These are phyloP conservation scores for Yasuhikotakia modesta DNA, from an alignment of 2,797 vertebrate species.

Conservation along the genomic window DNA sequence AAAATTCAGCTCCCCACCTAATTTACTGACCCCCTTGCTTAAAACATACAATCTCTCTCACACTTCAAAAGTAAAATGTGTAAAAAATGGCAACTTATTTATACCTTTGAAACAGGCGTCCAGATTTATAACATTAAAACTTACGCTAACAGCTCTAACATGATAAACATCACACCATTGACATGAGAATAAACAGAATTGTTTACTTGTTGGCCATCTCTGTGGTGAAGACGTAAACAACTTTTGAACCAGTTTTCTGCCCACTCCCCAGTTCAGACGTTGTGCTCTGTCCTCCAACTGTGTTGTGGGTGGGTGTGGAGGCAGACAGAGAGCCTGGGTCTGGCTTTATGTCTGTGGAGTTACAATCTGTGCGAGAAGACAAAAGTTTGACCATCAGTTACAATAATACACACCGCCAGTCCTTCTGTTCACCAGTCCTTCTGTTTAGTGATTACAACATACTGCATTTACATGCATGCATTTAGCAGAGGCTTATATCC, in stretches of 20 bases:
- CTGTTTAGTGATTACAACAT: not conserved
- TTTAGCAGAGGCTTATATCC: no score
- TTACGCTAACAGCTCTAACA: not conserved
- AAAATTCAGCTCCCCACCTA: not conserved
- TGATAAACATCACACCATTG: no score
- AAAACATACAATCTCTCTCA: not conserved
- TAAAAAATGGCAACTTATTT: no score
- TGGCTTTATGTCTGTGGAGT: constrained; percentile 93
- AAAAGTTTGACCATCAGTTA: not conserved
- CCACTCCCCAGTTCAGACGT: constrained; percentile 84
- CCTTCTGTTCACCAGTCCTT: not conserved
- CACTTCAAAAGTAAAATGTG: no score
- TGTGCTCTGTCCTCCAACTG: constrained; percentile 83
- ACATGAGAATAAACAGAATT: not conserved
- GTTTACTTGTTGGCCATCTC: constrained; percentile 99
- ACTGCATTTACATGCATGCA: no score
- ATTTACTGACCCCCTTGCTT: not conserved
- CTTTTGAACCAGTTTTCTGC: constrained; percentile 93
- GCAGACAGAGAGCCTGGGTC: constrained; percentile 92
- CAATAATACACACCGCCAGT: not conserved
- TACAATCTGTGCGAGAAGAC: constrained; percentile 82
- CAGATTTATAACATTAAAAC: not conserved
- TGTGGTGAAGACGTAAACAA: constrained; percentile 98
- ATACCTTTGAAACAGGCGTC: no score
- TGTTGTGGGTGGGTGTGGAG: constrained; percentile 92